Evolutionary conservation across 2,797 vertebrate species (phyloP), one percentile per base, ranked within the genome.

Genomic region (Gymnoscopelus braueri): DNA sequence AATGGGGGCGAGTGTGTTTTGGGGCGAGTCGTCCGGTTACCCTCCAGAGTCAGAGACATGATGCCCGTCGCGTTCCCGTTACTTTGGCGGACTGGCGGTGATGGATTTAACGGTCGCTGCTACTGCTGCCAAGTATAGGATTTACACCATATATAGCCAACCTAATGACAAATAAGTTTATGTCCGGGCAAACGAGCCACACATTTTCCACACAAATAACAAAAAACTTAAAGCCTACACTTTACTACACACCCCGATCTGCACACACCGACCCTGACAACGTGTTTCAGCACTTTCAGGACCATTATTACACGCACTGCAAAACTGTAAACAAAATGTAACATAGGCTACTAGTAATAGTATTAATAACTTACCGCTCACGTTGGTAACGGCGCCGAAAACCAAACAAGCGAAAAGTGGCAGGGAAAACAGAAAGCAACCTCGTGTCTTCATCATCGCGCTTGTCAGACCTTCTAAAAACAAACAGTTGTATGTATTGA

Each of bases 321-420:
- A 65, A 68, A 79, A 62, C 13, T 73, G 79, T 81, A 67, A 81
- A 87, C 69, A 82, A 70, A 12, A 60, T 32, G 52, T 49, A 58
- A 51, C 55, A 49, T 72, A 72, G 49, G 14, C 52, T 35, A 39
- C 7, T 8, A 44, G 39, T 44, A 44, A 7, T 44, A 10, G 39
- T 44, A 39, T 5, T 39, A 39, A 39, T 39, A 75, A 90, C 92
- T 91, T 78, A 94, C 92, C 90, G 60, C 79, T 86, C 62, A 79
- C 87, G 5, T 68, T 54, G 60, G 66, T 72, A 54, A 81, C 14
- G 54, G 57, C 82, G 35, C 66, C 81, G 14, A 85, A 62, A 67
- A 92, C 65, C 65, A 91, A 72, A 6, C 71, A 89, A 5, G 76
- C 39, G 48, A 92, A 85, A 88, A 94, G 88, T 88, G 88, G 73